Percentiles rank a stretch among this genome's conserved stretches.
Evolutionary conservation across 2,797 vertebrate genomes (phyloP).

Genomic region (Coccyzus lansbergi): DNA sequence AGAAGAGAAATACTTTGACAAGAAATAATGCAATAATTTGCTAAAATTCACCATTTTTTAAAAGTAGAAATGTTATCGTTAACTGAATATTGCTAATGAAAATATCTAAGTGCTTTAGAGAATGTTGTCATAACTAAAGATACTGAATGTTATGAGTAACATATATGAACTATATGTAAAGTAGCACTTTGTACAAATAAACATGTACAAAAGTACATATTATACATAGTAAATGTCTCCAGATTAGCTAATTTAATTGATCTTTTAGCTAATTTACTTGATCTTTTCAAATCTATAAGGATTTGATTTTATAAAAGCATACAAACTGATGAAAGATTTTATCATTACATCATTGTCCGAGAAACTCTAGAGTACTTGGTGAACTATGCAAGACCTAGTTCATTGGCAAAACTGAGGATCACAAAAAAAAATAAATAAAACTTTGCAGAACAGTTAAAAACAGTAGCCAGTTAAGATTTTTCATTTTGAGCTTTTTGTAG

Average conservation of each 20-base stretch:
- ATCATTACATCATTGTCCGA: not conserved
- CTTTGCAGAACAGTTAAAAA: not conserved
- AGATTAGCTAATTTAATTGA: not conserved
- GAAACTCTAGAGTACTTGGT: not conserved
- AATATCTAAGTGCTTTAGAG: not conserved
- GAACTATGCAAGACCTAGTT: not conserved
- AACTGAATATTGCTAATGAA: not conserved
- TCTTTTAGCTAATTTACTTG: too few relatives aligned
- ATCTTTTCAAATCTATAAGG: not conserved
- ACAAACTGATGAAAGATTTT: not conserved
- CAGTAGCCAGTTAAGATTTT: not conserved
- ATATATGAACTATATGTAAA: not conserved
- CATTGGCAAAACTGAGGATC: not conserved
- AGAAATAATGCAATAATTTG: not conserved
- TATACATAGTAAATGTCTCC: not conserved
- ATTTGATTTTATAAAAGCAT: not conserved
- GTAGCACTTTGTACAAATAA: not conserved
- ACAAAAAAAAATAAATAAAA: not conserved
- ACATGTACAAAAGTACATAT: not conserved
- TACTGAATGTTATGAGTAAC: not conserved
- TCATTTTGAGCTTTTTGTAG: not conserved
- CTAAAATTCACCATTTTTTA: not conserved
- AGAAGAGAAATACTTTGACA: not conserved
- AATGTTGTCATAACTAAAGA: not conserved
- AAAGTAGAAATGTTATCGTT: not conserved